Base-by-base conservation (phyloP, 2,113 vertebrate genomes). In the Sus scrofa region DNA sequence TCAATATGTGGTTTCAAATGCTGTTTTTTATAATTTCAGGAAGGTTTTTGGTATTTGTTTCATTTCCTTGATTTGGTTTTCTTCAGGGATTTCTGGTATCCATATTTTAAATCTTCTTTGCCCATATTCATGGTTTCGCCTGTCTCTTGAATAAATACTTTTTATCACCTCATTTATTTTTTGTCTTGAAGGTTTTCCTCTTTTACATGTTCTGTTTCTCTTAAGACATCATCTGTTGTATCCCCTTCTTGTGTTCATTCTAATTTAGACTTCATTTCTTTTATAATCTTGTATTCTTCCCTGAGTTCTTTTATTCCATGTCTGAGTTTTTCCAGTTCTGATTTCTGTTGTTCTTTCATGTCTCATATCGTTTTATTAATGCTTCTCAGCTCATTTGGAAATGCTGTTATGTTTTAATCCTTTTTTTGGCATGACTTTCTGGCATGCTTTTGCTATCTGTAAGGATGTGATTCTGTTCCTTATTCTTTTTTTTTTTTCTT, bases 381-480 rank as follows among this genome's bases (percentile, higher is more conserved):
- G 74, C 58, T 58, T 89, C 86, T 84, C 73, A 54, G 85, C 58
- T 94, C 34, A n/a, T 86, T 97, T 92, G 60, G 37, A 93, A 92
- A 68, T 92, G 84, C 63, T 34, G 4, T 71, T 95, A 71, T 71
- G 24, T 87, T 96, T 96, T 94, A 74, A 89, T 92, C 60, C 86
- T 84, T 56, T 94, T 71, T 81, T 79, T 39, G 83, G 56, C 73
- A 79, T 37, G 34, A 82, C 20, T 93, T 93, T 79, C 86, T 97
- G 89, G 82, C 78, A 83, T 32, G 82, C 18, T 79, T 89, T 95
- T 94, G 84, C 86, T 92, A 9, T 96, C 95, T 93, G 87, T 89
- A 67, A 70, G 70, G 91, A 92, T 92, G 71, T 82, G 86, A 84
- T 89, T 97, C 83, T 95, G 86, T 89, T 91, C 75, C 91, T 94